Base-by-base conservation (phyloP, 2,113 vertebrate genomes). In the Noturus placidus region DNA sequence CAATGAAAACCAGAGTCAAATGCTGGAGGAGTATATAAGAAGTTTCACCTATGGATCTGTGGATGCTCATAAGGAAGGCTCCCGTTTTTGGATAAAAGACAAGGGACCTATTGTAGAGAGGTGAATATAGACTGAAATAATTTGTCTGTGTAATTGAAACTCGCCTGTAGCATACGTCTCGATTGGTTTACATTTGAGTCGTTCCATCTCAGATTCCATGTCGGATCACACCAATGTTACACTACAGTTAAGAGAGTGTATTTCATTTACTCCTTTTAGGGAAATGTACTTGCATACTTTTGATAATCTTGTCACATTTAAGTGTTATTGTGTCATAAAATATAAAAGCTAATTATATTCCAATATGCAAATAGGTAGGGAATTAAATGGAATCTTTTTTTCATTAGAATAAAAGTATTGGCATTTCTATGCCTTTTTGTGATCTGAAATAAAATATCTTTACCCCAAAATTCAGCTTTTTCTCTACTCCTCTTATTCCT, bases 101-200 rank as follows among this genome's bases (percentile, higher is more conserved):
- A 97, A 97, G 89, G 96, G 96, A 35, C 97, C 97, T 69, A 98
- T 98, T 19, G 97, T 98, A 54, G 97, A 98, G 93, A 97, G 97
- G 97, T 98, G 89, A 91, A 70, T 72, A 38, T 59, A 1, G 10
- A 33, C 11, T 5, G 5, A 1, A 20, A 30, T 33, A 7, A 20
- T 22, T 22, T 79, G 25, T 52, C 46, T 69, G 30, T 76, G 56
- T 33, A 25, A 4, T 20, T 82, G 19, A 80, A 79, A 38, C 79
- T 61, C 17, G 17, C 25, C 17, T 80, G 15, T 0, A 27, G 33
- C 19, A 25, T 22, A 59, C 4, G 7, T 81, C 19, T 35, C 27
- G 22, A 81, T 35, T 81, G 14, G 10, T 76, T 50, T 27, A 11
- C 38, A 20, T 33, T 70, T 15, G 67, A 17, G 67, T 33, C n/a